phyloP scores from a whole-genome alignment of 2,113 vertebrate genomes.

The Tetraodon nigroviridis region DNA sequence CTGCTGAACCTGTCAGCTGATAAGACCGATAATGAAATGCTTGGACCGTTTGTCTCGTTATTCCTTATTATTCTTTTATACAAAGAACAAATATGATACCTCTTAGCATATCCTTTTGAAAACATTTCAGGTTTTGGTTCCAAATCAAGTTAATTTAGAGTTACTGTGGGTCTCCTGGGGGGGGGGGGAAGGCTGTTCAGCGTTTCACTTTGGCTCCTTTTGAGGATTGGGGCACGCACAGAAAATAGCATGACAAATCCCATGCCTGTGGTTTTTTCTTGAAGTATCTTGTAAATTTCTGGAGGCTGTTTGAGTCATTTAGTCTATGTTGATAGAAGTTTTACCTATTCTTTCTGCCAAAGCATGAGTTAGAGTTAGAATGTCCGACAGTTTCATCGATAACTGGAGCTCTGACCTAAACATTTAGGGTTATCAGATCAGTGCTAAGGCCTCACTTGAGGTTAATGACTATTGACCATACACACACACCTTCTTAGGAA shows the following conservation, averaged over 20 bases:
- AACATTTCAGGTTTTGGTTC: background rate
- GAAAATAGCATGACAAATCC: background rate
- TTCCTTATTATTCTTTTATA: background rate
- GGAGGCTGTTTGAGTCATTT: background rate
- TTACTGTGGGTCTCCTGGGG: background rate
- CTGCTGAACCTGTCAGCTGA: no score
- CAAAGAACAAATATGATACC: background rate
- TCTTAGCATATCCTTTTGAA: background rate
- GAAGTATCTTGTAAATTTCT: background rate
- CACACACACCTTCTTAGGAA: background rate
- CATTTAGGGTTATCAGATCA: constrained; percentile 1
- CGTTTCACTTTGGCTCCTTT: background rate
- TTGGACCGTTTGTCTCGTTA: background rate
- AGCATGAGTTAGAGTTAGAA: no score
- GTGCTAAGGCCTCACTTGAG: background rate
- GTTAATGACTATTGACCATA: constrained; percentile 22
- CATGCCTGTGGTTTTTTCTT: background rate
- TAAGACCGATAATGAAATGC: background rate
- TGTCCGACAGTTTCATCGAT: no score
- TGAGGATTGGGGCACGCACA: background rate
- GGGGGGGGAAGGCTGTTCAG: constrained; percentile 7
- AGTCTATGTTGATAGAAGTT: no score
- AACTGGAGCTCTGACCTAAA: no score
- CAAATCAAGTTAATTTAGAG: background rate
- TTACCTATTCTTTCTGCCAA: no score